Base-by-base conservation (phyloP, 2,797 vertebrate genomes). In the Falco biarmicus region DNA sequence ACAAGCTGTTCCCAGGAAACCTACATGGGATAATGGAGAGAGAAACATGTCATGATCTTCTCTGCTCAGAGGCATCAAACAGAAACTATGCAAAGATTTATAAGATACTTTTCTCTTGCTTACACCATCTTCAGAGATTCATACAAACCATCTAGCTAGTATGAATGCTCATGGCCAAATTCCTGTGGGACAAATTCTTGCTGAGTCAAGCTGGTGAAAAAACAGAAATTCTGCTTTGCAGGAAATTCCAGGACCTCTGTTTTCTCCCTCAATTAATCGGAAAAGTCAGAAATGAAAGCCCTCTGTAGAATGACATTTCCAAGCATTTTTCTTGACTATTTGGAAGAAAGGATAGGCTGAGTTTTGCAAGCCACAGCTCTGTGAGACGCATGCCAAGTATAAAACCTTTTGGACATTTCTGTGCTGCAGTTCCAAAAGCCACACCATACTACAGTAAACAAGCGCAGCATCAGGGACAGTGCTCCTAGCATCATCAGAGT, bases 161-260 rank as follows among this genome's bases (percentile, higher is more conserved):
- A 63, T 80, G 83, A 89, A 70, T 81, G 39, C 28, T 91, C 37
- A 73, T 76, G 76, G 79, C 51, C 87, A 94, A 92, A 96, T 96
- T 95, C 96, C 94, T 95, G 93, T 86, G 92, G 95, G 75, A 85
- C 69, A 82, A 92, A 87, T 50, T 93, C 69, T 96, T 81, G 93
- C 95, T 96, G 95, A 96, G 94, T 96, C 93, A 96, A 95, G 81
- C 75, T 83, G 57, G 54, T 29, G 0, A 63, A 93, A 95, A 91
- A 94, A 89, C 71, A 95, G 94, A 92, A 95, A 89, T 87, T 89
- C 21, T 85, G 34, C 75, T 77, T 75, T 85, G 60, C 4, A n/a
- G 92, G 90, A 95, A 96, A 97, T 95, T 96, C 95, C 90, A 93
- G 28, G 43, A 89, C 71, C 53, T 94, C 79, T 94, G 75, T 89